Evolutionary conservation across 2,797 vertebrate genomes (phyloP), one percentile per base, ranked within the genome.

Genomic region (Knipowitschia caucasica): DNA sequence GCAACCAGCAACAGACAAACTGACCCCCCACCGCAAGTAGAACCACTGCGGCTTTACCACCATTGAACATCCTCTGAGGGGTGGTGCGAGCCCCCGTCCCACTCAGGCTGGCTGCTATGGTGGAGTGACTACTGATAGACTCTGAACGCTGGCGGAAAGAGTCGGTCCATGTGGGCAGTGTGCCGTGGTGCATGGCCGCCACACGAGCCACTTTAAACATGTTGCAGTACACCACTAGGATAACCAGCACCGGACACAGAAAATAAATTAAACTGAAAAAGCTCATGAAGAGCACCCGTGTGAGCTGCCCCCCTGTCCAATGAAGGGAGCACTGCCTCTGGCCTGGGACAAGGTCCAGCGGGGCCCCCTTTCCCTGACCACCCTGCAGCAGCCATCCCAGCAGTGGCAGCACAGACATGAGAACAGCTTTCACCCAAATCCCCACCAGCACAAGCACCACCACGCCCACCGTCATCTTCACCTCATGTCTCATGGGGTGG

Each of bases 131-230:
- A 86, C 94, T 97, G 60, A 98, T 92, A 0, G 95, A 98, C 59
- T 94, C 95, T 0, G 95, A 97, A 31, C 94, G 90, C 18, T 91
- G 94, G 27, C 86, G 92, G 3, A 95, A 93, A 0, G 94, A 96
- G 75, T 98, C 95, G 91, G 93, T 93, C 94, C 95, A 98, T 3
- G 94, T 98, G 47, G 96, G 96, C 35, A 94, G 88, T 0, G 95
- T 95, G 12, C 96, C 94, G 0, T 93, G 96, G 66, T 98, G 96
- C 92, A 98, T 92, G 77, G 96, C 95, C 0, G 96, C 96, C 43
- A 99, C 96, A 1, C 96, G 91, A 0, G 96, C 96, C 72, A 99
- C 96, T 71, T 94, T 96, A 82, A 99, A 98, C 95, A 99, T 96
- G 84, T 94, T 95, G 82, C 96, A 97, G 85, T 99, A 98, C 27